Evolutionary conservation across 2,113 vertebrate species (phyloP).

Genomic region (Notothenia coriiceps): DNA sequence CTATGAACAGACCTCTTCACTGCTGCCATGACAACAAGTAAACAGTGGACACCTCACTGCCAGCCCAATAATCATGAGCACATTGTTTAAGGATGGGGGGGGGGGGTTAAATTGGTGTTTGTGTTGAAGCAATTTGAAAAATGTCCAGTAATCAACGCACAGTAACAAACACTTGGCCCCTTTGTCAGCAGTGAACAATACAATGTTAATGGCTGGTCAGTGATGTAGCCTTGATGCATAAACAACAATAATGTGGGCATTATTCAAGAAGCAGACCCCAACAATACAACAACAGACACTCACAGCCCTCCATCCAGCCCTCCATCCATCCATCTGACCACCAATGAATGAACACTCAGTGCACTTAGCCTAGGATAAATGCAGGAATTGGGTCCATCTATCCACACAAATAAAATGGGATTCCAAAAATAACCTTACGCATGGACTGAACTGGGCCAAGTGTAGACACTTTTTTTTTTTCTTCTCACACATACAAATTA

Average conservation of each 20-base stretch:
- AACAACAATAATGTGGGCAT: conserved; percentile 60
- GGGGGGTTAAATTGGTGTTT: conserved; percentile 5
- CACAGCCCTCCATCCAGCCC: conserved; percentile 27
- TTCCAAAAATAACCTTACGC: conserved; percentile 32
- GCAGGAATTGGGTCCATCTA: neutral
- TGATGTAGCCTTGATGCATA: conserved; percentile 32
- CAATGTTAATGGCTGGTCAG: conserved; percentile 27
- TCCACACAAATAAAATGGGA: conserved; percentile 25
- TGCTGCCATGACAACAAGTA: conserved; percentile 78
- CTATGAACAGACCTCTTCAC: conserved; percentile 67
- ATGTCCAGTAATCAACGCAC: conserved; percentile 15
- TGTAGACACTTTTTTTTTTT: neutral
- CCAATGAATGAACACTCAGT: conserved; percentile 30
- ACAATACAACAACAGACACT: conserved; percentile 48
- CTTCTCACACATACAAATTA: conserved; percentile 12
- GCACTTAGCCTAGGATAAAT: neutral
- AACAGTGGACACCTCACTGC: conserved; percentile 73
- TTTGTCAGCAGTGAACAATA: conserved; percentile 52
- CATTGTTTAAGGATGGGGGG: conserved; percentile 22
- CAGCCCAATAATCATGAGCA: conserved; percentile 53
- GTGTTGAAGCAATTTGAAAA: conserved; percentile 26
- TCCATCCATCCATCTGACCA: conserved; percentile 25
- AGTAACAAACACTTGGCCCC: conserved; percentile 23
- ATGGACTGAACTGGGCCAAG: neutral
- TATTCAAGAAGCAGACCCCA: conserved; percentile 51